Conservation (phyloP, 30 jellyfish, hydroid and myxozoan genomes). For the Mastigias papua region DNA sequence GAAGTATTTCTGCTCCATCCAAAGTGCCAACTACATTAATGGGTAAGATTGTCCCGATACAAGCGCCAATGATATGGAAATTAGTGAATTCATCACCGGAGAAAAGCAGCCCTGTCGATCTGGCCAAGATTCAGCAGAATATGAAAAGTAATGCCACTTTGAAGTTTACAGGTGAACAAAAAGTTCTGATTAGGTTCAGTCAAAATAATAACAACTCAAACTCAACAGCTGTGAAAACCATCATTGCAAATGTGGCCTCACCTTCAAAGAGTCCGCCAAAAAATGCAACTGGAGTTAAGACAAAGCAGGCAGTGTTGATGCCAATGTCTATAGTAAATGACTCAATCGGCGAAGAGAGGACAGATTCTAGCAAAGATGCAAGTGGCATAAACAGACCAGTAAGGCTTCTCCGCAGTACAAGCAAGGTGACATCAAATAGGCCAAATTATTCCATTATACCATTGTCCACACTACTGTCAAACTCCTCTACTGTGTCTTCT, state of each 20-base stretch:
- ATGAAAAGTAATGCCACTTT: slow-evolving; percentile 68
- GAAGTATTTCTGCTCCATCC: slow-evolving; percentile 17
- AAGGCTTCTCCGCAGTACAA: slow-evolving; percentile 64
- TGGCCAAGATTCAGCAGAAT: slow-evolving; percentile 43
- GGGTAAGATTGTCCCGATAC: slow-evolving; percentile 68
- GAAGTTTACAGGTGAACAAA: slow-evolving; percentile 75
- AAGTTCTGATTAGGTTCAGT: slow-evolving; percentile 65
- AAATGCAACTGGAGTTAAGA: slow-evolving; percentile 59
- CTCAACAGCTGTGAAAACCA: slow-evolving; percentile 44
- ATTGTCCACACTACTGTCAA: slow-evolving; percentile 40
- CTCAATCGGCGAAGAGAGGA: slow-evolving; percentile 1
- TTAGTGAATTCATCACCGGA: slow-evolving; percentile 60
- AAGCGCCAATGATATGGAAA: slow-evolving; percentile 76
- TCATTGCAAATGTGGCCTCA: slow-evolving; percentile 67
- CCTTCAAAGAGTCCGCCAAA: slow-evolving; percentile 57
- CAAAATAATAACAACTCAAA: slow-evolving; percentile 32
- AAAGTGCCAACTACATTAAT: slow-evolving; percentile 43
- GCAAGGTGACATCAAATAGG: slow-evolving; percentile 15
- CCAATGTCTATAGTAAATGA: slow-evolving; percentile 42
- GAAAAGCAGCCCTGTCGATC: slow-evolving; percentile 11
- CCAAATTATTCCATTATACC: slow-evolving; percentile 68
- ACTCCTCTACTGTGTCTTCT: slow-evolving; percentile 64
- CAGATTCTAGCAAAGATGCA: neutral
- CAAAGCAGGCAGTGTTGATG: slow-evolving; percentile 64
- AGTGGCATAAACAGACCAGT: slow-evolving; percentile 15